A percentile compares a stretch with the other conserved stretches of the same genome.
Conservation (phyloP, 2,113 vertebrate genomes). For the cattle (Bos taurus) region DNA sequence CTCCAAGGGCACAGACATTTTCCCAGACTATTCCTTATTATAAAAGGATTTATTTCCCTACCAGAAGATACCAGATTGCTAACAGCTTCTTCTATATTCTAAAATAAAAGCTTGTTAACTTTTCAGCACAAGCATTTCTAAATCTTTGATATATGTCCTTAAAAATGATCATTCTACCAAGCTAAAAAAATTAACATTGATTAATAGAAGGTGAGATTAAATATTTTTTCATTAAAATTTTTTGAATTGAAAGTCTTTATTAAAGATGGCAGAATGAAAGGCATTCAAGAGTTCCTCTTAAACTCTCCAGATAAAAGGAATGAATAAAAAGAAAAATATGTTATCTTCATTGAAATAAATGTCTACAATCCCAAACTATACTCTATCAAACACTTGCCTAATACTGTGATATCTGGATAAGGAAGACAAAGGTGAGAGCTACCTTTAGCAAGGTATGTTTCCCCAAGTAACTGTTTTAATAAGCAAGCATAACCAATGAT, state of each 20-base stretch:
- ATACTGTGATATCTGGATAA: neutral
- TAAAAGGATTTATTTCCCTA: neutral
- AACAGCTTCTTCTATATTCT: conserved; percentile 24
- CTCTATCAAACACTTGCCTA: neutral
- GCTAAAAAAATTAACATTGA: conserved; percentile 26
- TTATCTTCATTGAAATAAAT: neutral
- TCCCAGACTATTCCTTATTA: neutral
- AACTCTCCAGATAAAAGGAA: neutral
- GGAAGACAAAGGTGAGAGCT: neutral
- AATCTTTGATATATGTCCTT: neutral
- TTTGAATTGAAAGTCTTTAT: conserved; percentile 8
- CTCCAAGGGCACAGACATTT: neutral
- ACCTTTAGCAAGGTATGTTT: neutral
- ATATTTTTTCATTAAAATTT: neutral
- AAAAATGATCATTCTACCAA: neutral
- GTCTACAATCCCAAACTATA: neutral
- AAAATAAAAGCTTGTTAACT: conserved; percentile 22
- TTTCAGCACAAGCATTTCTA: neutral
- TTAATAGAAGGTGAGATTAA: neutral
- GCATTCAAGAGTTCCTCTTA: neutral
- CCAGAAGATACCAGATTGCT: neutral
- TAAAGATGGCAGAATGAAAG: neutral
- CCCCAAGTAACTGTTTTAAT: neutral
- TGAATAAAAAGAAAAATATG: neutral
- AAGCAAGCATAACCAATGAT: neutral